Evolutionary conservation across 2,113 vertebrate genomes (phyloP), one percentile per base, ranked within the genome.

Genomic region (Labeo rohita): DNA sequence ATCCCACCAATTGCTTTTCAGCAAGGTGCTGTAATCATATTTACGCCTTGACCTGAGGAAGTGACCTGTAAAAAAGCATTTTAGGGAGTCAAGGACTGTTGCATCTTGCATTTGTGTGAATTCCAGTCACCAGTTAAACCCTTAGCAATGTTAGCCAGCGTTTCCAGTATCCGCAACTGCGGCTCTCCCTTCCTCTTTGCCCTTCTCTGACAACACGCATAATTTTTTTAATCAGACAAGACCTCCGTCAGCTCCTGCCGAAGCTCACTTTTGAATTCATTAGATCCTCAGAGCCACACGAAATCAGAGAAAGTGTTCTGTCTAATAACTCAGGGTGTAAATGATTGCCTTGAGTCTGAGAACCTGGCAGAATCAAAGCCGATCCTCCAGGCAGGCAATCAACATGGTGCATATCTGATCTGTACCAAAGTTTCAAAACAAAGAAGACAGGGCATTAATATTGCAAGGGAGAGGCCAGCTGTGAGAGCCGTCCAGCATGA

Each of bases 391-490:
- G 86, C 86, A 81, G 83, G 80, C 89, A 83, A 88, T 88, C 86
- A 90, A 84, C 83, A 74, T 85, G 86, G 81, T 88, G 86, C 65
- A 86, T 85, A 86, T 91, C 83, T 89, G 90, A 90, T 90, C 89
- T 88, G 75, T 87, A 91, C 83, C 86, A 90, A 91, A 91, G 89
- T 90, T 88, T 89, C 83, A 84, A 89, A 89, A 91, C 89, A 91
- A 90, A 89, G 88, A 88, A 86, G 85, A 88, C 86, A 90, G 80
- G 79, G 79, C 90, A 91, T 89, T 88, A 91, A 90, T 91, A 88
- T 88, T 90, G 89, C 88, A 89, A 87, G 84, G 83, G 76, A 89
- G 80, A 86, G 80, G 77, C 84, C 85, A 89, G 87, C 87, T 89
- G 87, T 86, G 87, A 83, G 84, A 86, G 85, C 72, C 70, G 39